Conservation (phyloP, 2,888 invertebrate species). For the Brachypterus glaber region DNA sequence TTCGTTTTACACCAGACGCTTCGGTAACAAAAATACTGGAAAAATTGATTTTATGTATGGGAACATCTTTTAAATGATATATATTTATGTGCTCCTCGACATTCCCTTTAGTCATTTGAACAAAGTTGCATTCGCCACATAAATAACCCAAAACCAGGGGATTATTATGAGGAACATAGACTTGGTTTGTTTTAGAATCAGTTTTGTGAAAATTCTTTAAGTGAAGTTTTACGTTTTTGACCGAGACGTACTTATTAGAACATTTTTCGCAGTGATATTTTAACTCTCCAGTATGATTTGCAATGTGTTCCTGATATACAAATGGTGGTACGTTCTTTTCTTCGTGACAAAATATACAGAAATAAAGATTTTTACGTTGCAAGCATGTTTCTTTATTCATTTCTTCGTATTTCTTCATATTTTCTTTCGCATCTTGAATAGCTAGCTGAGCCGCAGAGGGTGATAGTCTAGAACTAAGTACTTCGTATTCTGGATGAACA, state of each 20-base stretch:
- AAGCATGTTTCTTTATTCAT: background rate
- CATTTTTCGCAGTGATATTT: constrained; percentile 48
- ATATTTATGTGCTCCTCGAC: constrained; percentile 53
- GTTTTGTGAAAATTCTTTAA: constrained; percentile 24
- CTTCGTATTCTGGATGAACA: constrained; percentile 55
- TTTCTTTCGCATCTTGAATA: constrained; percentile 40
- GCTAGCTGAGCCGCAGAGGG: constrained; percentile 47
- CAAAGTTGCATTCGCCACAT: constrained; percentile 63
- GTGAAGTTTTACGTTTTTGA: constrained; percentile 27
- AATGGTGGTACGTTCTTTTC: too few relatives aligned
- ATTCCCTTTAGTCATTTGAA: constrained; percentile 54
- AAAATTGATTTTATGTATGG: constrained; percentile 35
- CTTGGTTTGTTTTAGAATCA: constrained; percentile 14
- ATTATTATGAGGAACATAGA: constrained; percentile 15
- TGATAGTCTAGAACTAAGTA: constrained; percentile 52
- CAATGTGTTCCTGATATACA: constrained; percentile 62
- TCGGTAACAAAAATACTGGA: constrained; percentile 23
- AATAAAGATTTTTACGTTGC: constrained; percentile 4
- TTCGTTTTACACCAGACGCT: constrained; percentile 3
- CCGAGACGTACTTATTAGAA: constrained; percentile 25
- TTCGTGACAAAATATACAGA: too few relatives aligned
- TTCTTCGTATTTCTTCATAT: constrained; percentile 24
- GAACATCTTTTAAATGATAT: constrained; percentile 46
- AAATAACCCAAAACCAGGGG: constrained; percentile 41
- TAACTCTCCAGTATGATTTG: constrained; percentile 71